Evolutionary conservation across 2,797 vertebrate species (phyloP), one percentile per base, ranked within the genome.

Genomic region (Clarias pachynema): DNA sequence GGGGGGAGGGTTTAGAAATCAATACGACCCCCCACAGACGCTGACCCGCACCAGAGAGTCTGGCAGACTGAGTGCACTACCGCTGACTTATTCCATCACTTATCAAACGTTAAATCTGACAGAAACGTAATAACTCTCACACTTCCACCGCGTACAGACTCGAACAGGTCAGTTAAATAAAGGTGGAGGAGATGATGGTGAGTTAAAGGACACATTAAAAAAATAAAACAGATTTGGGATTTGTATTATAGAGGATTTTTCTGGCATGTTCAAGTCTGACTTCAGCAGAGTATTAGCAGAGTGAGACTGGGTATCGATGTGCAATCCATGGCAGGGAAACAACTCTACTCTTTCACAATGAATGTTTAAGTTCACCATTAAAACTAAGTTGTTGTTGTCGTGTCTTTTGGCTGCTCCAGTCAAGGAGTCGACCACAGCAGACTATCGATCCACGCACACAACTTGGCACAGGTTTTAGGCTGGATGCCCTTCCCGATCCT

Each of bases 1-100:
- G 40, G 44, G 44, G 78, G 12, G 60, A 60, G 60, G 60, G 31
- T n/a, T 57, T 91, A 92, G 75, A 90, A 91, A 91, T 90, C 90
- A 91, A 91, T 91, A 89, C 2, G 37, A 60, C 5, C 69, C 84
- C 81, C 85, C 72, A 75, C 31, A 49, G 24, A 80, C 29, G 5
- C 84, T 59, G 44, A 40, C 56, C 59, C 59, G 79, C 56, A 15
- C 83, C 79, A 82, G 26, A 53, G 24, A 69, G 44, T 40, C 81
- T 56, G 59, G 14, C 62, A 68, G 75, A 78, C 75, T 15, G 31
- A 78, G 29, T 78, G 75, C 60, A 83, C 12, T n/a, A 80, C 57
- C 72, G 12, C 60, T 9, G 34, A 44, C 59, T 79, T 80, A 80
- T 80, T 79, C 78, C 37, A 80, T 65, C 78, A 65, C 37, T 80